These are phyloP conservation scores for Dryocosmus kuriphilus DNA, from an alignment of 2,888 invertebrate species.

Conservation along the genomic window DNA sequence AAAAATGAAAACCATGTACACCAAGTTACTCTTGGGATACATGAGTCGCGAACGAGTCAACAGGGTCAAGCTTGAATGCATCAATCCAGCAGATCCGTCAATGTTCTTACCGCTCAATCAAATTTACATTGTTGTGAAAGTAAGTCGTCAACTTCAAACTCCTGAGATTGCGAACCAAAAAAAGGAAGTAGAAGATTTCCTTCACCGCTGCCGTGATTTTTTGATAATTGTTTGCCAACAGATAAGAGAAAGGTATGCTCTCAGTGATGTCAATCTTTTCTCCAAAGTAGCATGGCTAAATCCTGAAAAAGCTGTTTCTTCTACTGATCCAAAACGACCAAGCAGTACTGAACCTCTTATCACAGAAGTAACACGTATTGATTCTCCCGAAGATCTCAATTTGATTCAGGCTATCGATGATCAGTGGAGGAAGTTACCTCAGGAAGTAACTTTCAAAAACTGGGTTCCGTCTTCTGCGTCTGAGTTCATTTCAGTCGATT, in stretches of 20 bases:
- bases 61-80: conserved; percentile 39
- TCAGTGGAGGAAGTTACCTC: too few species aligned
- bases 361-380: too few species aligned
- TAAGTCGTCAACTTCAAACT: conserved; percentile 35
- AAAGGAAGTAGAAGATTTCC: conserved; percentile 38
- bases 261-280: neutral
- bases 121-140: conserved; percentile 53
- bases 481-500: too few species aligned
- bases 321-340: too few species aligned
- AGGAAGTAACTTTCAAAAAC: too few species aligned
- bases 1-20: conserved; percentile 44
- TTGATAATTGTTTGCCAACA: conserved; percentile 43
- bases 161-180: neutral
- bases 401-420: too few species aligned
- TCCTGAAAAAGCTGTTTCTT: neutral
- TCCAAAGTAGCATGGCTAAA: neutral
- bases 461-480: too few species aligned
- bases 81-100: conserved; percentile 46
- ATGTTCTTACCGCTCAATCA: conserved; percentile 46
- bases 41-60: conserved; percentile 44
- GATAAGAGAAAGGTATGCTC: neutral
- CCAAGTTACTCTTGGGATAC: conserved; percentile 45
- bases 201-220: conserved; percentile 48
- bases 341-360: too few species aligned
- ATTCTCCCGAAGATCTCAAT: too few species aligned